Base-by-base conservation (phyloP, 2,888 invertebrate genomes). In the Nemotelus pantherinus region DNA sequence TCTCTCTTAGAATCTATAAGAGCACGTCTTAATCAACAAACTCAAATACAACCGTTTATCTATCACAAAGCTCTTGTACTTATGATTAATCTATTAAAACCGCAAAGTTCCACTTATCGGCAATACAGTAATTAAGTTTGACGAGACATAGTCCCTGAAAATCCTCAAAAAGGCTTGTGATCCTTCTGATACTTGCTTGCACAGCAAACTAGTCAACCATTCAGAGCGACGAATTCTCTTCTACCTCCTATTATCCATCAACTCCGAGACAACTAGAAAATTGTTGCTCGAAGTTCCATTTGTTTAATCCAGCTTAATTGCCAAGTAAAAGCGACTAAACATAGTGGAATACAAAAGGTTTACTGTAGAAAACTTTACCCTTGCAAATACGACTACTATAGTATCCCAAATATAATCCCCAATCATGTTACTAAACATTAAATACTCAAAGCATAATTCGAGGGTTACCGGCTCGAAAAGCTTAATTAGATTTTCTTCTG, bases 301-400 rank as follows among this genome's bases (percentile, higher is more conserved):
- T 65, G 25, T 65, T 3, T 65, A 65, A 65, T 65, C 65, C n/a
- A 47, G 10, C 44, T 65, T 65, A 65, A 65, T 65, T 65, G 65
- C 7, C 6, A 65, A 65, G n/a, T 65, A n/a, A 65, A 65, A 65
- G 65, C 3, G 25, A n/a, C 45, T 65, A 39, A 65, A 45, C 65
- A 10, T 41, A 39, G 47, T 45, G 47, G 47, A 3, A 65, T 9
- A 65, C 44, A 44, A 45, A 45, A 65, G 65, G 65, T 43, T n/a
- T 39, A 10, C 2, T 6, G 47, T 6, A 43, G 25, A 39, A 43
- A 60, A 25, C 41, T 7, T 60, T 2, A 25, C 25, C 25, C 25
- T 25, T 25, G 25, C 25, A 25, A 25, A 25, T 25, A 25, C 0
- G 25, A 25, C 25, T 25, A 25, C 25, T 25, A 25, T 25, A 25